Conservation (phyloP, 1,140 invertebrate species). For the Drosophila orosa region DNA sequence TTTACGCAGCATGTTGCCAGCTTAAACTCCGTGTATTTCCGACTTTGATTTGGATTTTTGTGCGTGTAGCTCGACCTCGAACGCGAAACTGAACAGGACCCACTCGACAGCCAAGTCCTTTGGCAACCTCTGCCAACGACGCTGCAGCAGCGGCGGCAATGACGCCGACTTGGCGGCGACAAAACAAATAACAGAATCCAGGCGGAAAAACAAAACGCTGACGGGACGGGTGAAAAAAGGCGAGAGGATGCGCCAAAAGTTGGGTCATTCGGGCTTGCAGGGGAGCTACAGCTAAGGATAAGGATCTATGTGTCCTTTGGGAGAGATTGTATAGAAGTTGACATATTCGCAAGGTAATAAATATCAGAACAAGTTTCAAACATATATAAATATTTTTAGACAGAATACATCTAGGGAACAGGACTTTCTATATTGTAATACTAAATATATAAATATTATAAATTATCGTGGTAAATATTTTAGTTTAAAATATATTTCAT, state of each 20-base stretch:
- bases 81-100: constrained; percentile 76
- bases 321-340: neutral
- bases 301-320: neutral
- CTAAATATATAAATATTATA: too few species aligned
- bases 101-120: constrained; percentile 65
- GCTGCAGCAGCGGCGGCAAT: constrained; percentile 27
- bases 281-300: constrained; percentile 36
- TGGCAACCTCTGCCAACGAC: constrained; percentile 49
- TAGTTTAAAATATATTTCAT: too few species aligned
- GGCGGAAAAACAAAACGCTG: constrained; percentile 56
- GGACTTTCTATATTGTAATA: too few species aligned
- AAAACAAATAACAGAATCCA: constrained; percentile 78
- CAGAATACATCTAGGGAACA: too few species aligned
- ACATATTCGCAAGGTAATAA: neutral
- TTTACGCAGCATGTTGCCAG: constrained; percentile 47
- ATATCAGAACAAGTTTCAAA: neutral
- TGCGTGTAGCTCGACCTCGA: constrained; percentile 62
- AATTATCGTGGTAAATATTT: too few species aligned
- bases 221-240: constrained; percentile 1
- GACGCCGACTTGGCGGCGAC: constrained; percentile 62
- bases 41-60: constrained; percentile 1
- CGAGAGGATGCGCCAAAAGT: constrained; percentile 27
- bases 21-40: neutral
- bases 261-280: constrained; percentile 25
- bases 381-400: neutral